Conservation (phyloP, 1,140 invertebrate species). For the Drosophila pseudoobscura region DNA sequence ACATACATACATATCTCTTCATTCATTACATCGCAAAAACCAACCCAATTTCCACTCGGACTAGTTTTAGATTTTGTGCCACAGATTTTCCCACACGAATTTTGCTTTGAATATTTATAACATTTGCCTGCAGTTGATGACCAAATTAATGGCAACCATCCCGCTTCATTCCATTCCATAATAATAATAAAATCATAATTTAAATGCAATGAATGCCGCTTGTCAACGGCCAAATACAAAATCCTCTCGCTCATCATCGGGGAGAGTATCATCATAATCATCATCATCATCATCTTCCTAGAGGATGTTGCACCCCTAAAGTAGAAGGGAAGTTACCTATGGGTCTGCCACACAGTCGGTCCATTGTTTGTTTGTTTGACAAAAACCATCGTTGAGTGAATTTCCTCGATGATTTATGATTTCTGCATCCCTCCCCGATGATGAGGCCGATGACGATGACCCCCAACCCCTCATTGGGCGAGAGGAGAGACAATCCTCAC, state of each 20-base stretch:
- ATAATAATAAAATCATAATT: slow-evolving; percentile 82
- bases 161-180: slow-evolving; percentile 32
- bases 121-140: slow-evolving; percentile 70
- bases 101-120: slow-evolving; percentile 63
- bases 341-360: slow-evolving; percentile 36
- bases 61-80: slow-evolving; percentile 8
- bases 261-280: slow-evolving; percentile 38
- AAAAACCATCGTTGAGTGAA: slow-evolving; percentile 79
- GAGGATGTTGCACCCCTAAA: slow-evolving; percentile 65
- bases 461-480: slow-evolving; percentile 35
- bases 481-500: slow-evolving; percentile 38
- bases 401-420: slow-evolving; percentile 76
- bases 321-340: slow-evolving; percentile 57
- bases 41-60: slow-evolving; percentile 2
- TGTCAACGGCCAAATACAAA: slow-evolving; percentile 71
- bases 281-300: slow-evolving; percentile 33
- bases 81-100: slow-evolving; percentile 36
- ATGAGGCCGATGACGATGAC: slow-evolving; percentile 32
- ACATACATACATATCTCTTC: background rate
- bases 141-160: slow-evolving; percentile 69
- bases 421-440: slow-evolving; percentile 56
- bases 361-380: slow-evolving; percentile 79
- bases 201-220: slow-evolving; percentile 77
- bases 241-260: slow-evolving; percentile 44
- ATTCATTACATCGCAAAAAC: background rate